Evolutionary conservation across 2,113 vertebrate species (phyloP).

Genomic region (Phyllopteryx taeniolatus): DNA sequence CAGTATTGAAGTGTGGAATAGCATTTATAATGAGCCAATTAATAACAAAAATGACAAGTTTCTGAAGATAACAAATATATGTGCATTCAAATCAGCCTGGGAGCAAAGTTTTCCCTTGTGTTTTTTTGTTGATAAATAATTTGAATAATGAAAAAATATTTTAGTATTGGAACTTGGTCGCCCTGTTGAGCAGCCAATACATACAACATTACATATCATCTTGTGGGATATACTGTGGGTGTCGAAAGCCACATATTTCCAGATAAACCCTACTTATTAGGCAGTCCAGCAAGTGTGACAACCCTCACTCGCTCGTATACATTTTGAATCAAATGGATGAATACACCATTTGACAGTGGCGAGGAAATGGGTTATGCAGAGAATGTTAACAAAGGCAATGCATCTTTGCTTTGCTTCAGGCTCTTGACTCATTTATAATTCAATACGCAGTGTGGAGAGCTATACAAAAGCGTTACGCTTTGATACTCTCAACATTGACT

Average conservation of each 20-base stretch:
- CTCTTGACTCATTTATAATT: constrained; percentile 54
- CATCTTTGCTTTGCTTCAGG: constrained; percentile 34
- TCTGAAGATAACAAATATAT: not conserved
- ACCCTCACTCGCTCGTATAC: not conserved
- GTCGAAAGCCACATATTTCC: not conserved
- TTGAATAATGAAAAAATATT: not conserved
- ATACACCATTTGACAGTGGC: constrained; percentile 6
- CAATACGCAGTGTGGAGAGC: constrained; percentile 24
- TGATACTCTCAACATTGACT: constrained; percentile 14
- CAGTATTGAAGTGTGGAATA: not conserved
- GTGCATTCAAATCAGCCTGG: not conserved
- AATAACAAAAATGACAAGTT: not conserved
- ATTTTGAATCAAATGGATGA: not conserved
- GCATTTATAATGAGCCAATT: not conserved
- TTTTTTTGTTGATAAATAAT: not conserved
- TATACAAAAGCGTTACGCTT: not conserved
- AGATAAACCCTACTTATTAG: not conserved
- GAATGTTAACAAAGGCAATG: constrained; percentile 35
- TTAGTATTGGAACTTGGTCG: not conserved
- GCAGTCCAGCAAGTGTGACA: not conserved
- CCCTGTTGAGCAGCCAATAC: not conserved
- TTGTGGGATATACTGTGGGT: not conserved
- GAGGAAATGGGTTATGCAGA: constrained; percentile 10
- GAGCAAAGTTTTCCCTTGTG: not conserved
- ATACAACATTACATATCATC: not conserved